Evolutionary conservation across 2,888 invertebrate genomes (phyloP).

Genomic region (Seladonia tumulorum): DNA sequence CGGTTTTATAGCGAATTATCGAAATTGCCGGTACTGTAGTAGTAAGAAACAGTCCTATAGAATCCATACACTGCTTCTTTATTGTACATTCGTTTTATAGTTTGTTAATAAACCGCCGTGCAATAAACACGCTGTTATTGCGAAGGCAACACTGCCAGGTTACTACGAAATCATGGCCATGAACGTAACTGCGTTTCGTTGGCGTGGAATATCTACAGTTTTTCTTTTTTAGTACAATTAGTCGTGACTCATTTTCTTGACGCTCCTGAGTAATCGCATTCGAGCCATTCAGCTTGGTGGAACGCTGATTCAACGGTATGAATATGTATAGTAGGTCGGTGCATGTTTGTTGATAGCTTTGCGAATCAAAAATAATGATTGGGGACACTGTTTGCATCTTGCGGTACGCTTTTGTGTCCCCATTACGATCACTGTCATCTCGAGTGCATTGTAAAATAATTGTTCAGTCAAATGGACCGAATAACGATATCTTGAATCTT

Average conservation of each 20-base stretch:
- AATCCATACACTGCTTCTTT: neutral
- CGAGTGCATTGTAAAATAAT: neutral
- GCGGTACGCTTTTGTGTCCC: neutral
- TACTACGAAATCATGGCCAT: neutral
- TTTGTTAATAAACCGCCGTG: neutral
- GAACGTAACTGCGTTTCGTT: constrained; percentile 4
- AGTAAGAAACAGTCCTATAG: neutral
- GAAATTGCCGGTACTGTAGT: neutral
- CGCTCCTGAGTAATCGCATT: neutral
- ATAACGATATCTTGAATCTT: neutral
- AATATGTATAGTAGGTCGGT: neutral
- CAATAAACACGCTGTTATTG: neutral
- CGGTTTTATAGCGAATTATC: neutral
- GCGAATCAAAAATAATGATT: neutral
- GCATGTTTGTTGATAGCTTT: neutral
- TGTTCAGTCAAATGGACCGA: neutral
- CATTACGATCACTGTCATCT: neutral
- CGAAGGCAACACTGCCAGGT: neutral
- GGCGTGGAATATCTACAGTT: neutral
- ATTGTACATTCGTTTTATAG: neutral
- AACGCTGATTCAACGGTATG: neutral
- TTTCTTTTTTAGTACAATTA: neutral
- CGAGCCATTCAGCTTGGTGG: neutral
- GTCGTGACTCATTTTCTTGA: neutral
- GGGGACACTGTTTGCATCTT: neutral